Evolutionary conservation across 2,888 invertebrate genomes (phyloP).

Genomic region (Oligia strigilis): DNA sequence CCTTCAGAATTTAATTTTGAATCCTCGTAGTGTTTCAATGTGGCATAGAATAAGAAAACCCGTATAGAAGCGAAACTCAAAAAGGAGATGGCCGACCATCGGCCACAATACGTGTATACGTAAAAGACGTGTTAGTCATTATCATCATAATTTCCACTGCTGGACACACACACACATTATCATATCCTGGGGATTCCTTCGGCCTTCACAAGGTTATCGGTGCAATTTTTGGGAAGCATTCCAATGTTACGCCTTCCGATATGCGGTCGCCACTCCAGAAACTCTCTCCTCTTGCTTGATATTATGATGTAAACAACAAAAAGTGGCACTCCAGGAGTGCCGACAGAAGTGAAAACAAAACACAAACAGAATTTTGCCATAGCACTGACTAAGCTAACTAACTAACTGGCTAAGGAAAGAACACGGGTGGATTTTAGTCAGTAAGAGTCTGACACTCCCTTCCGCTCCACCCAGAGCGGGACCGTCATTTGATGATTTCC

Average conservation of each 20-base stretch:
- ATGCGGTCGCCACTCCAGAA: neutral
- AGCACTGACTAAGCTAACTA: no score
- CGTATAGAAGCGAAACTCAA: neutral
- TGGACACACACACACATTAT: neutral
- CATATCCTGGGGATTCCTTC: neutral
- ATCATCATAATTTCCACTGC: neutral
- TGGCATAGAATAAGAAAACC: constrained; percentile 8
- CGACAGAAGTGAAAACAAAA: no score
- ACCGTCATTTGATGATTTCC: no score
- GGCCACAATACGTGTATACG: neutral
- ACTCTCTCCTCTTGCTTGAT: neutral
- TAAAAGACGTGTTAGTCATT: neutral
- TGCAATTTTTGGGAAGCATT: neutral
- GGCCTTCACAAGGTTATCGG: neutral
- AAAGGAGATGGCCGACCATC: neutral
- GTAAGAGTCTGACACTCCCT: no score
- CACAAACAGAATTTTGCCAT: no score
- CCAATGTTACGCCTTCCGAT: neutral
- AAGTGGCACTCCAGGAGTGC: neutral
- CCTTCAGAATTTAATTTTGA: constrained; percentile 60
- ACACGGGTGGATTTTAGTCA: no score
- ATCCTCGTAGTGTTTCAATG: constrained; percentile 48
- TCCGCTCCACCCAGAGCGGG: no score
- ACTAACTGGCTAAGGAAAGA: no score
- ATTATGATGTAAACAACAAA: neutral